Conservation (phyloP, 2,797 vertebrate species). For the Ispidina picta region DNA sequence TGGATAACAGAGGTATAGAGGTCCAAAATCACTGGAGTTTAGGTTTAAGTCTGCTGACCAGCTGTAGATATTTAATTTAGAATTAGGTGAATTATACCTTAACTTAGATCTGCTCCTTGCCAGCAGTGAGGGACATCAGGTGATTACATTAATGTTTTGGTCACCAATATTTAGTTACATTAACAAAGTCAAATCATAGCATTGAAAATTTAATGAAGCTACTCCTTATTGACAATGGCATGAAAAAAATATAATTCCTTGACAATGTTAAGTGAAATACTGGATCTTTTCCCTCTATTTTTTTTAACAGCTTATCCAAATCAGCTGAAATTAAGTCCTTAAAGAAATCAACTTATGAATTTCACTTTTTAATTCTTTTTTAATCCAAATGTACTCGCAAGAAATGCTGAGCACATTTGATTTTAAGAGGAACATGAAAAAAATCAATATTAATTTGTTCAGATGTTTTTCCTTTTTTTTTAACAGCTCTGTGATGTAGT, state of each 20-base stretch:
- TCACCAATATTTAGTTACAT: neutral
- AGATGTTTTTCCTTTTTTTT: neutral
- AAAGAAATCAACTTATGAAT: neutral
- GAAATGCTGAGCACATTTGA: neutral
- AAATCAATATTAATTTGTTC: conserved; percentile 37
- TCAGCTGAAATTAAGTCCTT: neutral
- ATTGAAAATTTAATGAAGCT: conserved; percentile 4
- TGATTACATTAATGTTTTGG: neutral
- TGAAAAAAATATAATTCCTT: neutral
- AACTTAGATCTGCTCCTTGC: neutral
- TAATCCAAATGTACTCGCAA: neutral
- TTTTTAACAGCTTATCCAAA: neutral
- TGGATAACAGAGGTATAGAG: neutral
- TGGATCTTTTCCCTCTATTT: neutral
- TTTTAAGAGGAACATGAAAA: neutral
- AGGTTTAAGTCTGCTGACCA: neutral
- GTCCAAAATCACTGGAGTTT: neutral
- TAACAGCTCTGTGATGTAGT: neutral
- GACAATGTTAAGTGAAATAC: neutral
- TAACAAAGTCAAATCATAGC: neutral
- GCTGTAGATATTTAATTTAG: neutral
- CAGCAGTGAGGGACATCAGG: neutral
- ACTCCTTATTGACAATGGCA: neutral
- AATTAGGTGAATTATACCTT: neutral
- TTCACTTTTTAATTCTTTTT: neutral